Evolutionary conservation across 92 coral and sea anemone species (phyloP), one percentile per base, ranked within the genome.

Genomic region (Metridium senile): DNA sequence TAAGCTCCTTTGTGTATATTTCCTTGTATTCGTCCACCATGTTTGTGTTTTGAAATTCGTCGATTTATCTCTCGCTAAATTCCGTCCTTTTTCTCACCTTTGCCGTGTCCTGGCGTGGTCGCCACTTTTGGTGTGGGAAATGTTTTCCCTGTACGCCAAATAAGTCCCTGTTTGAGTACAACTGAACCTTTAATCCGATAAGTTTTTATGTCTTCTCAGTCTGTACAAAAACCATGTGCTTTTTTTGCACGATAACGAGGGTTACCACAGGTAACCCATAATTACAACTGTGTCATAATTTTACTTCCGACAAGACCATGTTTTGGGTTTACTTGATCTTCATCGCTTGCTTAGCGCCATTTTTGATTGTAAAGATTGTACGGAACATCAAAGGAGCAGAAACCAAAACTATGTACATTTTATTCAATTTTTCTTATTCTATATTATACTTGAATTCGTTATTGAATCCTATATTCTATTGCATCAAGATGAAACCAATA

Each of bases 81-180:
- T n/a, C n/a, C n/a, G n/a, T n/a, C n/a, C n/a, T n/a, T 65, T 39
- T 32, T 28, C 43, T 65, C 8, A 32, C 26, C 43, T 43, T 43
- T 23, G 6, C 34, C 21, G 26, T n/a, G 73, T 68, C 73, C 73
- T 68, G 73, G 73, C 73, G 53, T 35, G 73, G 73, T 68, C 73
- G 75, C 83, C 83, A 78, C 83, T 54, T 79, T 33, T 20, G 54
- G 69, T 69, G 82, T 67, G 9, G 61, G 9, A 54, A 54, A 45
- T 17, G 52, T 45, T n/a, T n/a, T n/a, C n/a, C n/a, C n/a, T n/a
- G n/a, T n/a, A 39, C 49, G 49, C 6, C 6, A 39, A 39, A 39
- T 39, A 39, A 39, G 49, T 4, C 49, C 6, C 49, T 4, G 49
- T 39, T 39, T 13, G 6, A 4, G 49, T 39, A 39, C 49, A 39